Evolutionary conservation across 2,113 vertebrate genomes (phyloP), one percentile per base, ranked within the genome.

Genomic region (Pelecanus crispus): DNA sequence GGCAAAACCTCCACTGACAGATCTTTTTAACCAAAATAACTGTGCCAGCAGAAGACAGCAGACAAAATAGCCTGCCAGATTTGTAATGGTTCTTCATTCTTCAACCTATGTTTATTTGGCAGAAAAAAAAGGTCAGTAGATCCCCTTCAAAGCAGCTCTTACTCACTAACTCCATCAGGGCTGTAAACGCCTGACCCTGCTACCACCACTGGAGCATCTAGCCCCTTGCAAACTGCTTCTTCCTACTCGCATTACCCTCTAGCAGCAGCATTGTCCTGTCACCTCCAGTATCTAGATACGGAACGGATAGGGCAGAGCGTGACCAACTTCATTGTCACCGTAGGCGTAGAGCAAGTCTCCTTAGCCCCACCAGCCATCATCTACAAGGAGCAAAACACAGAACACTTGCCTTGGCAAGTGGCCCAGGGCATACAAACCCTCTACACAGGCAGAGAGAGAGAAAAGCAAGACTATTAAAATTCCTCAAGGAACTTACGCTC

Each of bases 211-310:
- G 61, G 13, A 66, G 47, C 59, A 81, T 2, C 44, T 28, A 53
- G 45, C 19, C n/a, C 16, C 36, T 36, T 9, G 0, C 47, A 25
- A 91, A 55, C 4, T 22, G 28, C 24, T 77, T 44, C 55, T n/a
- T 53, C 40, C 80, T 44, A 34, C 42, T 34, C 4, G 0, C 42
- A 18, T 5, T 0, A n/a, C 22, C 22, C 49, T 45, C 2, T 0
- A 13, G 50, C 1, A 5, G 19, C 32, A 82, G 36, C 42, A 28
- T 2, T 58, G 38, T 40, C 38, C 56, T 26, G 2, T 18, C 32
- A 36, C 6, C n/a, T 47, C 40, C n/a, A 16, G 25, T 7, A 3
- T 17, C 53, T 11, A 34, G 11, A 17, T 8, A 36, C 3, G 31
- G 45, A 90, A 36, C 14, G 9, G 66, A 52, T 7, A 42, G 0